Conservation (phyloP, 2,797 vertebrate genomes). For the Merluccius polli region DNA sequence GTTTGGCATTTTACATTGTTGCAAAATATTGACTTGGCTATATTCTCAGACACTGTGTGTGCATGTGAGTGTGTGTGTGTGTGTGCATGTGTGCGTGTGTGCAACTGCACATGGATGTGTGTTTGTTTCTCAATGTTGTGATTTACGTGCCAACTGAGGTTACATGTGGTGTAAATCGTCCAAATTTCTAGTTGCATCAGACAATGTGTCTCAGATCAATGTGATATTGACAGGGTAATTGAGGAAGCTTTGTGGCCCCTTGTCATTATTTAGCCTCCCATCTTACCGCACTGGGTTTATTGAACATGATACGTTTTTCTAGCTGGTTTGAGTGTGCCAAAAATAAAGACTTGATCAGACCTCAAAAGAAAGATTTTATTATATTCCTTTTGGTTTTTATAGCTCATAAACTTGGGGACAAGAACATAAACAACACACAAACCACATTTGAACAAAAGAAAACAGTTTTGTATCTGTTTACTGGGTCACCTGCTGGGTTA, state of each 20-base stretch:
- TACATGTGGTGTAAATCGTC: not conserved
- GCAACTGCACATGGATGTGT: not conserved
- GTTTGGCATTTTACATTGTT: slow-evolving; percentile 19
- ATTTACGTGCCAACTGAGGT: slow-evolving; percentile 15
- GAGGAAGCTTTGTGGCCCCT: not conserved
- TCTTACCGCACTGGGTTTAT: not conserved
- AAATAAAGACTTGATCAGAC: not conserved
- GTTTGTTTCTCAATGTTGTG: not conserved
- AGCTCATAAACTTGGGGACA: not conserved
- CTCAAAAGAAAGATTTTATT: not conserved
- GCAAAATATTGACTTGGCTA: slow-evolving; percentile 3
- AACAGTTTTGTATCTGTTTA: not conserved
- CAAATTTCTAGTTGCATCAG: slow-evolving; percentile 21
- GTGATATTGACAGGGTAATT: slow-evolving; percentile 7
- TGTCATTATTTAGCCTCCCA: slow-evolving; percentile 5
- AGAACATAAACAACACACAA: not conserved
- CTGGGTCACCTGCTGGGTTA: not conserved
- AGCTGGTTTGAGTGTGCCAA: not conserved
- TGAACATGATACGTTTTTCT: not conserved
- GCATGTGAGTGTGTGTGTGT: not conserved
- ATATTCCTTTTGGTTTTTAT: not conserved
- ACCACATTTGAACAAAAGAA: not conserved
- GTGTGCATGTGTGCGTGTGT: slow-evolving; percentile 4
- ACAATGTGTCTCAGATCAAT: slow-evolving; percentile 18
- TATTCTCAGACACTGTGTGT: not conserved